These are phyloP conservation scores for Pyrgilauda ruficollis DNA, from an alignment of 2,113 vertebrate species.

Conservation along the genomic window DNA sequence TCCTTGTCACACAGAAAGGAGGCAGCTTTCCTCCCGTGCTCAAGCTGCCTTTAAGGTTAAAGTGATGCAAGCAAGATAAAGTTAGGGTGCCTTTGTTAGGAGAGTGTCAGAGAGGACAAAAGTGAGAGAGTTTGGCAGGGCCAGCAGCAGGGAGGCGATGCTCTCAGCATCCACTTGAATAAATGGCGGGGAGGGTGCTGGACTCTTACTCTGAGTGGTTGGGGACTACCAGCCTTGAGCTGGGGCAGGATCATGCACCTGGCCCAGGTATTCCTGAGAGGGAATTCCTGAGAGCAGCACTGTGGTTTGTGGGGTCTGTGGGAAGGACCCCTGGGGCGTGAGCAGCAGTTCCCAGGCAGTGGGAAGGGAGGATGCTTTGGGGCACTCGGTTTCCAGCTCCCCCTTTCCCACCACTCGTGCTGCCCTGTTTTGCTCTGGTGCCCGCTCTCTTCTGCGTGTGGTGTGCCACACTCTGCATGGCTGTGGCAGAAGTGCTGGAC, in stretches of 20 bases:
- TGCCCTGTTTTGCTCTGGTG: not conserved
- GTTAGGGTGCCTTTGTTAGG: not conserved
- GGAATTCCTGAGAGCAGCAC: not conserved
- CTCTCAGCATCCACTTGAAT: not conserved
- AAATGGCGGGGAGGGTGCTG: not conserved
- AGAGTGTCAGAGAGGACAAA: not conserved
- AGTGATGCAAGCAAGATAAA: not conserved
- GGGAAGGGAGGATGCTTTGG: not conserved
- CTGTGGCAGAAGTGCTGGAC: not conserved
- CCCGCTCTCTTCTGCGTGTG: fast-evolving
- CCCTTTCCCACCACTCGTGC: not conserved
- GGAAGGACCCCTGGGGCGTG: not conserved
- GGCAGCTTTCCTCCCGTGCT: not conserved
- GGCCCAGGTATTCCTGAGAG: not conserved
- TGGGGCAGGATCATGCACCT: not conserved
- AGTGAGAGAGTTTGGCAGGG: not conserved
- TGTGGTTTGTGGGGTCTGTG: not conserved
- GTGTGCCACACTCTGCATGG: not conserved
- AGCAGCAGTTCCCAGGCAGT: not conserved
- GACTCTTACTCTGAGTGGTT: not conserved
- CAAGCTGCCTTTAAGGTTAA: not conserved
- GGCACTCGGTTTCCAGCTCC: not conserved
- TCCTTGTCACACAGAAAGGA: not conserved
- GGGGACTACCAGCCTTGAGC: not conserved
- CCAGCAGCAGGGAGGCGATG: not conserved